Evolutionary conservation across 2,113 vertebrate genomes (phyloP).

Genomic region (Oryzias javanicus): DNA sequence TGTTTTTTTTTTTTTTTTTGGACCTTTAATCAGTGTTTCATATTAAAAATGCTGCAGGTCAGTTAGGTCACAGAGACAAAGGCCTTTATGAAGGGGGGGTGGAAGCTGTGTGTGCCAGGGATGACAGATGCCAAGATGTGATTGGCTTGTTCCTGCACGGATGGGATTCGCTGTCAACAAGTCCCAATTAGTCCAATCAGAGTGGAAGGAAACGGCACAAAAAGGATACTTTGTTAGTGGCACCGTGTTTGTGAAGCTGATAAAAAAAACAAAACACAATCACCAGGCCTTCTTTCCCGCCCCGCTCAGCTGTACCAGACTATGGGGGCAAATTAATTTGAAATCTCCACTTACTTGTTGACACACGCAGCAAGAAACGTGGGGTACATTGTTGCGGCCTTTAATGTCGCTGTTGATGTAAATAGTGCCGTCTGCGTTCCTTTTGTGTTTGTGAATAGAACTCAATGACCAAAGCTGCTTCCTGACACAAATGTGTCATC

Average conservation of each 20-base stretch:
- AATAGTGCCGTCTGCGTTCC: conserved; percentile 64
- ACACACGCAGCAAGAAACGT: conserved; percentile 41
- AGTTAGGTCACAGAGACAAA: conserved; percentile 75
- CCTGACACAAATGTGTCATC: conserved; percentile 78
- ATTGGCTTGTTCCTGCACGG: conserved; percentile 81
- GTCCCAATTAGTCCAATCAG: conserved; percentile 84
- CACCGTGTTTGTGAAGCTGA: conserved; percentile 79
- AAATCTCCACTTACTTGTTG: conserved; percentile 61
- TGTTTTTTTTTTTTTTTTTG: conserved; percentile 35
- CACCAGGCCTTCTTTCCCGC: conserved; percentile 63
- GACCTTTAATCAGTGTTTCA: conserved; percentile 58
- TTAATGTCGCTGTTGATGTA: conserved; percentile 78
- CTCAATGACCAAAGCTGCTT: conserved; percentile 57
- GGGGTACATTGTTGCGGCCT: conserved; percentile 64
- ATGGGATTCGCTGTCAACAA: conserved; percentile 84
- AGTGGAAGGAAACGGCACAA: conserved; percentile 80
- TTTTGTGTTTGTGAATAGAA: conserved; percentile 69
- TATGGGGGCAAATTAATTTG: conserved; percentile 59
- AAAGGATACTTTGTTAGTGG: conserved; percentile 81
- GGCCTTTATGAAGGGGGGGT: conserved; percentile 70
- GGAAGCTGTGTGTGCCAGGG: conserved; percentile 75
- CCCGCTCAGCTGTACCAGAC: conserved; percentile 40
- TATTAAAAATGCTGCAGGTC: conserved; percentile 74
- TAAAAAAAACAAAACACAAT: conserved; percentile 80
- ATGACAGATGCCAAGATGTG: conserved; percentile 78